Percentiles rank a stretch among this genome's conserved stretches.
These are phyloP conservation scores for Erpobdella octoculata DNA, from an alignment of 2,888 invertebrate species.

Conservation along the genomic window DNA sequence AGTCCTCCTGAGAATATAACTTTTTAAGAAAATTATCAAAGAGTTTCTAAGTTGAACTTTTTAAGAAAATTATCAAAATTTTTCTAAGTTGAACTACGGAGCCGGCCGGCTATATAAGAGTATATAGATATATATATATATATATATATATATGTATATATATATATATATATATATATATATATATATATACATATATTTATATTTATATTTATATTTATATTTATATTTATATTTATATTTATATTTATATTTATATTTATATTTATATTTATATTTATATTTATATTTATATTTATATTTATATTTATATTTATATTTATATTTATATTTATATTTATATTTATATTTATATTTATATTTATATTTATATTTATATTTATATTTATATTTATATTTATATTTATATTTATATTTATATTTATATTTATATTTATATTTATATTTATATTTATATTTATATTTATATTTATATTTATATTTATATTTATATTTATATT, in stretches of 20 bases:
- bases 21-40: too few relatives aligned
- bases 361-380: not conserved
- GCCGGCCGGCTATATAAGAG: not conserved
- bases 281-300: slow-evolving; percentile 26
- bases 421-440: not conserved
- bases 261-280: slow-evolving; percentile 12
- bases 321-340: slow-evolving; percentile 22
- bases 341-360: not conserved
- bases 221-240: not conserved
- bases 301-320: slow-evolving; percentile 22
- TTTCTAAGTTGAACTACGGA: too few relatives aligned
- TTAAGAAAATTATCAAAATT: too few relatives aligned
- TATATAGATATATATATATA: slow-evolving; percentile 12
- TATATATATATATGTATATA: slow-evolving; percentile 26
- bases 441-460: not conserved
- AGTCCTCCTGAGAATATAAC: too few relatives aligned
- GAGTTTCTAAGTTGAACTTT: too few relatives aligned
- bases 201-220: slow-evolving; percentile 22
- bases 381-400: not conserved
- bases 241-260: slow-evolving; percentile 7
- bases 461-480: not conserved
- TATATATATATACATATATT: slow-evolving; percentile 17
- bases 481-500: not conserved
- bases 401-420: not conserved
- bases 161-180: slow-evolving; percentile 12